Base-by-base conservation (phyloP, 2,888 invertebrate genomes). In the Watsonalla binaria region DNA sequence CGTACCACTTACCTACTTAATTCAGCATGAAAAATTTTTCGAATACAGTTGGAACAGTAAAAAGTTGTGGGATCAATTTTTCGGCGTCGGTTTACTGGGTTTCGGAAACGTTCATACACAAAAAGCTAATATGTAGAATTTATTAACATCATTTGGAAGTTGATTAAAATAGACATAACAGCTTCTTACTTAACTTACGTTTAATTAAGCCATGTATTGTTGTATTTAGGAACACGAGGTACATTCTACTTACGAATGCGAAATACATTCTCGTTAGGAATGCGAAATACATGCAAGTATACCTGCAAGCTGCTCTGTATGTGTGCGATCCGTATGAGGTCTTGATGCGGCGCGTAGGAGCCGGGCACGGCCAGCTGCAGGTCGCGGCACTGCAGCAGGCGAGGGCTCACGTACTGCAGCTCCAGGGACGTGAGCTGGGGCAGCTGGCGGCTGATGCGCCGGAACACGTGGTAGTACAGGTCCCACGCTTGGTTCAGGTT, bases 401-500 rank as follows among this genome's bases (percentile, higher is more conserved):
- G 96, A 11, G 98, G 98, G 55, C 98, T 98, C 7, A 99, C 99
- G 83, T 99, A 99, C 76, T 99, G 98, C 68, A 98, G 90, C 84
- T 98, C 98, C 47, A 98, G 89, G 2, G 96, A 96, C 6, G 97
- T 97, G 46, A 98, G 86, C 78, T 97, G 96, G 5, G 98, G 97
- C 63, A 99, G 90, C 82, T 99, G 99, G 15, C 98, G 94, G 15
- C 98, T 97, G 78, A 99, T 99, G 67, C 98, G 94, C 35, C 99
- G 93, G 89, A 99, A 99, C 52, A 99, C 99, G 80, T 98, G 97
- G 88, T 99, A 99, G 88, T 99, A 99, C 45, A 99, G 92, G 80
- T 99, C 99, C 99, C 99, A 99, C 5, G 99, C 99, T 79, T 98
- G 98, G 80, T 98, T 98, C 62, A 99, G 86, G 75, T 99, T 99